Percentiles rank a stretch among this genome's conserved stretches.
These are phyloP conservation scores for Aphelocoma coerulescens DNA, from an alignment of 2,113 vertebrate genomes.

Conservation along the genomic window DNA sequence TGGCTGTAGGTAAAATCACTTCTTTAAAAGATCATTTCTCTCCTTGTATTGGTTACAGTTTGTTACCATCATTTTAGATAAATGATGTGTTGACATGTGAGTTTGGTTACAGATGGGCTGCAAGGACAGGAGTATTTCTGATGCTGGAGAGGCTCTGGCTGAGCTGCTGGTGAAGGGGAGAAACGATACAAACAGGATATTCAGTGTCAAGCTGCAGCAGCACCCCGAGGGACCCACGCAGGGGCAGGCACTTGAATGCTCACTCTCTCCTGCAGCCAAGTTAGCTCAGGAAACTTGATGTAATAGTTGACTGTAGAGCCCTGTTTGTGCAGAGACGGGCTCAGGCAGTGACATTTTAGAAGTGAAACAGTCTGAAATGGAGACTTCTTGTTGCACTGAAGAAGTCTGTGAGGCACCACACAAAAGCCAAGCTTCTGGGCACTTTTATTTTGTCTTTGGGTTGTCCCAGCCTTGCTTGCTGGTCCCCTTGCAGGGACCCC, in stretches of 20 bases:
- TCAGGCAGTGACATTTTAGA: background rate
- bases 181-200: background rate
- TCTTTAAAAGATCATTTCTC: slow-evolving; percentile 32
- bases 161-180: background rate
- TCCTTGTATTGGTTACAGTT: background rate
- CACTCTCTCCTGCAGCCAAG: background rate
- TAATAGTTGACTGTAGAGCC: background rate
- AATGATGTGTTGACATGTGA: background rate
- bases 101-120: background rate
- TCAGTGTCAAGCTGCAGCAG: background rate
- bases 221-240: background rate
- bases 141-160: background rate
- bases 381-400: background rate
- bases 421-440: background rate
- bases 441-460: background rate
- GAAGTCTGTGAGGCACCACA: background rate
- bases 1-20: slow-evolving; percentile 33
- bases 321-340: background rate
- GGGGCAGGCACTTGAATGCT: background rate
- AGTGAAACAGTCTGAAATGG: background rate
- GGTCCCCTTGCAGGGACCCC: background rate
- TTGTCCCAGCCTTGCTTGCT: background rate
- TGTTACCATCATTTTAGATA: background rate
- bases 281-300: background rate
- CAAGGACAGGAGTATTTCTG: background rate